These are phyloP conservation scores for Pongo pygmaeus DNA, from an alignment of 2,113 vertebrate genomes.

Conservation along the genomic window DNA sequence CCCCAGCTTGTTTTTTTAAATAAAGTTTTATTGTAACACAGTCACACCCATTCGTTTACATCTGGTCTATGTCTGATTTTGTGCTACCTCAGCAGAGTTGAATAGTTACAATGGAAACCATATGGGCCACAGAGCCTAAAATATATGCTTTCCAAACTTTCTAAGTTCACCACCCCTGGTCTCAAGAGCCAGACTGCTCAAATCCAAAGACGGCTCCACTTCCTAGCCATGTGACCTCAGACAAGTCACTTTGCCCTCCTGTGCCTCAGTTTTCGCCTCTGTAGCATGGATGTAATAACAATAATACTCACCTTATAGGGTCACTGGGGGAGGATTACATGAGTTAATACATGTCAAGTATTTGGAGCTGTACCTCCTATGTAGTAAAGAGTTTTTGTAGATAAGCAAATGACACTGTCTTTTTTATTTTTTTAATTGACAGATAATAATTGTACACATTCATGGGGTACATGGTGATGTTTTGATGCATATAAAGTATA, in stretches of 20 bases:
- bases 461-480: background rate
- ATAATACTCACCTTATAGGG: rapidly evolving
- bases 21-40: slow-evolving; percentile 25
- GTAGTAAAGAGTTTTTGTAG: background rate
- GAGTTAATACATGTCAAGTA: background rate
- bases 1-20: background rate
- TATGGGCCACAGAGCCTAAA: background rate
- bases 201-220: background rate
- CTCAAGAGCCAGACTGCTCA: background rate
- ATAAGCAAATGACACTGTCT: background rate
- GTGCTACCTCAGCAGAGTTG: rapidly evolving
- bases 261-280: background rate
- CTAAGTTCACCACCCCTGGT: background rate
- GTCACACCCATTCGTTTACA: too few species aligned
- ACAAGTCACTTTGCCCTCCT: background rate
- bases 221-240: background rate
- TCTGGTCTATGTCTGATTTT: rapidly evolving
- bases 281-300: background rate
- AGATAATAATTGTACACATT: background rate
- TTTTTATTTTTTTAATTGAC: background rate
- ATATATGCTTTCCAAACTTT: background rate
- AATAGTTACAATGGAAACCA: background rate
- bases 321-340: background rate
- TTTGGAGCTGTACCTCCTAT: background rate
- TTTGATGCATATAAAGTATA: background rate